These are phyloP conservation scores for Heliconius nattereri DNA, from an alignment of 1,140 invertebrate species.

Conservation along the genomic window DNA sequence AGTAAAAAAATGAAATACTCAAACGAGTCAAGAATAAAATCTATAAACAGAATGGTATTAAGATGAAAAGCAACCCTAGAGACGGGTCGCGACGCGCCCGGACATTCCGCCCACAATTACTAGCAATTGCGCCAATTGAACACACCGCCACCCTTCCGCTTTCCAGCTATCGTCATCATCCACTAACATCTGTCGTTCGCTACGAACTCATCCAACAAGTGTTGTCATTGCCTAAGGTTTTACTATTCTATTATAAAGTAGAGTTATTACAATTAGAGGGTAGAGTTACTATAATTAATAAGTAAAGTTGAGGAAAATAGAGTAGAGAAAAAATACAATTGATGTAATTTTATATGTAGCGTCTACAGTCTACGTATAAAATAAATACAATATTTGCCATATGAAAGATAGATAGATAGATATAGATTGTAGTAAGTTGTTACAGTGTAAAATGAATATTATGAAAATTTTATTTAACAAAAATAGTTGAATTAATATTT, in stretches of 20 bases:
- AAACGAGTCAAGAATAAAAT: background rate
- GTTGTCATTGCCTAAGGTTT: conserved; percentile 1
- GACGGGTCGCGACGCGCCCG: conserved; percentile 57
- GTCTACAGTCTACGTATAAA: no score
- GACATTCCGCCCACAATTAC: conserved; percentile 77
- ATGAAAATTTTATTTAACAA: no score
- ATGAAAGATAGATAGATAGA: no score
- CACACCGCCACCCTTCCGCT: conserved; percentile 77
- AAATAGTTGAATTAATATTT: no score
- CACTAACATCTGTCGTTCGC: conserved; percentile 63
- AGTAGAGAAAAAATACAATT: no score
- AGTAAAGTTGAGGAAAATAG: no score
- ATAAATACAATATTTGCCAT: no score
- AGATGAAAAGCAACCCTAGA: conserved; percentile 7
- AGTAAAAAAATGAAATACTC: background rate
- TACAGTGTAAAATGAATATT: no score
- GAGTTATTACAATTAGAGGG: no score
- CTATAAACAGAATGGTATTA: background rate
- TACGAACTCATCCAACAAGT: conserved; percentile 23
- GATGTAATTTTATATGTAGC: no score
- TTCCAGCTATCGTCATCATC: conserved; percentile 62
- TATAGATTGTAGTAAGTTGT: no score
- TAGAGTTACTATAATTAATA: no score
- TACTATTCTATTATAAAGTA: background rate
- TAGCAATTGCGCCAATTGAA: conserved; percentile 78